Base-by-base conservation (phyloP, 2,888 invertebrate species). In the Molanna angustata region DNA sequence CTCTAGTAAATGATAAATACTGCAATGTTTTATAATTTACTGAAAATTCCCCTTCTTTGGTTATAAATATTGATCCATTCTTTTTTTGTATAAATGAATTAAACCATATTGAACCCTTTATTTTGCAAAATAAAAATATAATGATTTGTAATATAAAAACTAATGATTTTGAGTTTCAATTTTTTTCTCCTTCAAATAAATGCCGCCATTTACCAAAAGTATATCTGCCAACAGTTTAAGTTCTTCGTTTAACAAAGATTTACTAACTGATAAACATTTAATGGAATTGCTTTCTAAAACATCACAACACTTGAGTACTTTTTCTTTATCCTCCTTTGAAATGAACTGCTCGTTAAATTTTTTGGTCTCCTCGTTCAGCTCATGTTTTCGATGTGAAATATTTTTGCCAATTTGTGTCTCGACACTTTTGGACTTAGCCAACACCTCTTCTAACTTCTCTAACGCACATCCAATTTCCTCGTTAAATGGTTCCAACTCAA, bases 391-490 rank as follows among this genome's bases (percentile, higher is more conserved):
- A 18, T 40, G 27, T 11, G 19, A 19, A 17, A 39, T 39, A 4
- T 19, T 40, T 18, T 49, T 49, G 17, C 31, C 48, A 9, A 49
- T 49, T 7, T 31, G 7, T 22, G 16, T 14, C 18, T 49, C 35
- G 16, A 43, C 21, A 19, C 19, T 21, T 4, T 17, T 42, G 32
- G 40, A 43, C 3, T 39, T 14, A 16, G 20, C 22, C 6, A 49
- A 17, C 3, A 43, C 11, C 16, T 49, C 35, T 11, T 49, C 49
- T 22, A 49, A 20, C 9, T 49, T 49, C 17, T 37, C 49, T 9
- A 49, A 20, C 18, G 33, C 49, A 16, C 17, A 18, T 9, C 37
- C 43, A 7, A 49, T 49, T 35, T 49, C 49, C 32, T 43, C 49
- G n/a, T 49, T 43, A 6, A 13, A n/a, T 6, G 43, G 49, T 17